Conservation (phyloP, 2,888 invertebrate species). For the Drosophila anomalata region DNA sequence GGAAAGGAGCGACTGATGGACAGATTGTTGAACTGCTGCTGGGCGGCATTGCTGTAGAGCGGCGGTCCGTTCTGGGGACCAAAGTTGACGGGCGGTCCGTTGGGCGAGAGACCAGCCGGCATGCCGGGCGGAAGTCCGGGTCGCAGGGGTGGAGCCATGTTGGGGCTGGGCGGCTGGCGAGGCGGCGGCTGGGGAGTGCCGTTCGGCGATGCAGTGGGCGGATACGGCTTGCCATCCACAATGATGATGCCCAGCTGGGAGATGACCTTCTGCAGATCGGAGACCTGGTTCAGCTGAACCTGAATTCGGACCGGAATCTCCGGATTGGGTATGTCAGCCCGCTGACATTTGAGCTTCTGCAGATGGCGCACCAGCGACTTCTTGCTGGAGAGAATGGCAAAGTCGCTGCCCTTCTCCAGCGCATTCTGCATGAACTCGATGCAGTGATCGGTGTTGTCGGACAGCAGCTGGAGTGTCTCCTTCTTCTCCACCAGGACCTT, state of each 20-base stretch:
- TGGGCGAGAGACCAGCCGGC: slow-evolving; percentile 81
- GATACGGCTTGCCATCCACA: slow-evolving; percentile 92
- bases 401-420: slow-evolving; percentile 91
- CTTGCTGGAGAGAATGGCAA: slow-evolving; percentile 93
- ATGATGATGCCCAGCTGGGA: slow-evolving; percentile 92
- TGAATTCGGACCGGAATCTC: slow-evolving; percentile 94
- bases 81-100: slow-evolving; percentile 78
- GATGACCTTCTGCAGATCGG: slow-evolving; percentile 91
- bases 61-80: slow-evolving; percentile 83
- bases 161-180: slow-evolving; percentile 82
- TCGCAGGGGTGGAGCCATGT: slow-evolving; percentile 83
- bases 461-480: slow-evolving; percentile 91
- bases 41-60: slow-evolving; percentile 81
- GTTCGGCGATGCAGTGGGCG: slow-evolving; percentile 83
- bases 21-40: slow-evolving; percentile 82
- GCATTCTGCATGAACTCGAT: slow-evolving; percentile 92
- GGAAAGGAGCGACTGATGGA: slow-evolving; percentile 82
- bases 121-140: slow-evolving; percentile 82
- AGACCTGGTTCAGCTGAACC: slow-evolving; percentile 91
- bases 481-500: slow-evolving; percentile 93
- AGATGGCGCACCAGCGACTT: slow-evolving; percentile 90
- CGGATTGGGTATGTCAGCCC: slow-evolving; percentile 95
- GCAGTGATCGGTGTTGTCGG: slow-evolving; percentile 94
- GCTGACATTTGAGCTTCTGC: slow-evolving; percentile 91
- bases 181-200: slow-evolving; percentile 81